phyloP scores from a whole-genome alignment of 2,888 invertebrate species.

The Muscina levida region DNA sequence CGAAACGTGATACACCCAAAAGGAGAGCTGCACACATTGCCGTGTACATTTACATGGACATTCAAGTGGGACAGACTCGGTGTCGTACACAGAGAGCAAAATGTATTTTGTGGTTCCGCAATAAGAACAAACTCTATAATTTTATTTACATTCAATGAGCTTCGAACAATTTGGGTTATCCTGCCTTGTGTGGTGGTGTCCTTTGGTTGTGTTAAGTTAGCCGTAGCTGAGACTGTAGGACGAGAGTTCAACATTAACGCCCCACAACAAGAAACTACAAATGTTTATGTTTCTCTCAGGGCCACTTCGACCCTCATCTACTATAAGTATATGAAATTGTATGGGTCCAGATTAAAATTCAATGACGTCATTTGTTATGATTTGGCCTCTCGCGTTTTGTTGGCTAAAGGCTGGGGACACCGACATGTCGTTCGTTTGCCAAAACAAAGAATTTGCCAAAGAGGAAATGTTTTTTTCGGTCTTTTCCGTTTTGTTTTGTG shows the following conservation, averaged over 20 bases:
- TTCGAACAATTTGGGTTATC: constrained; percentile 13
- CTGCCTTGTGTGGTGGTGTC: background rate
- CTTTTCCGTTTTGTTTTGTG: background rate
- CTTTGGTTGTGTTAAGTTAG: too few relatives aligned
- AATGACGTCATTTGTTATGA: constrained; percentile 40
- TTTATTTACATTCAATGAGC: constrained; percentile 48
- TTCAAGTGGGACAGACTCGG: background rate
- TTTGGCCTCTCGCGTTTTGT: constrained; percentile 5
- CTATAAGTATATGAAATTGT: background rate
- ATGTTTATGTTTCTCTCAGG: background rate
- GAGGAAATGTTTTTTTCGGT: constrained; percentile 10
- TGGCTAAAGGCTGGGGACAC: background rate
- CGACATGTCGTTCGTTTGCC: constrained; percentile 20
- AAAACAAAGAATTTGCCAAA: constrained; percentile 10
- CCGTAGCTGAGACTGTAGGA: background rate
- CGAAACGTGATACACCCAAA: background rate
- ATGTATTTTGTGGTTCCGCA: background rate
- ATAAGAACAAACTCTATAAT: constrained; percentile 38
- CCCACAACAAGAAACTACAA: too few relatives aligned
- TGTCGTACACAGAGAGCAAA: background rate
- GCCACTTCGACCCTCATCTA: background rate
- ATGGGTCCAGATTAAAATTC: constrained; percentile 30
- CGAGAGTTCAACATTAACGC: too few relatives aligned
- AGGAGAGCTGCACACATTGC: background rate
- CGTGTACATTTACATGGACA: background rate